These are phyloP conservation scores for Apantesis nais DNA, from an alignment of 2,888 invertebrate genomes.

Conservation along the genomic window DNA sequence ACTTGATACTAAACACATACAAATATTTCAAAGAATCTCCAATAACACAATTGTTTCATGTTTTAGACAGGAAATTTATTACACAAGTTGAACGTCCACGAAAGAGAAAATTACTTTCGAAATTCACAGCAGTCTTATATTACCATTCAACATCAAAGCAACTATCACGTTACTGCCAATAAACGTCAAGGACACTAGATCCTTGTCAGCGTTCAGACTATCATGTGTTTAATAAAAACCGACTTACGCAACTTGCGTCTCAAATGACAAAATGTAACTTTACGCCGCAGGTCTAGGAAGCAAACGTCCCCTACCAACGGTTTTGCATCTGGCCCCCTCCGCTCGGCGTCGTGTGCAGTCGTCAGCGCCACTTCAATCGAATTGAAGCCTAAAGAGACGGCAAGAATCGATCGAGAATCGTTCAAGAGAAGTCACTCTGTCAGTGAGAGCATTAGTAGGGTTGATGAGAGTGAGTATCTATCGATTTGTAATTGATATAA, in stretches of 20 bases:
- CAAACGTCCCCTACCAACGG: constrained; percentile 75
- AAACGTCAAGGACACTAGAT: background rate
- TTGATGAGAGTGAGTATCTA: constrained; percentile 73
- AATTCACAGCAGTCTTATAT: background rate
- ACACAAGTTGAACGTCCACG: background rate
- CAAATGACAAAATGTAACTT: constrained; percentile 13
- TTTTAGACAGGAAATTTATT: background rate
- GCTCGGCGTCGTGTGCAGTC: constrained; percentile 78
- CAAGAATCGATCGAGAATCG: constrained; percentile 67
- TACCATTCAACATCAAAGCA: background rate
- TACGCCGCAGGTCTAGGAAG: constrained; percentile 72
- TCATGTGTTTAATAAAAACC: background rate
- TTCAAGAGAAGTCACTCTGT: constrained; percentile 81
- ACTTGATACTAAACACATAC: background rate
- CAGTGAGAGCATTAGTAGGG: constrained; percentile 78
- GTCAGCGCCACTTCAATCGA: constrained; percentile 70
- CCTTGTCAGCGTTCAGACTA: constrained; percentile 2
- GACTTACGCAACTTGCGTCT: constrained; percentile 5
- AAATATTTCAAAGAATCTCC: background rate
- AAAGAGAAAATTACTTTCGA: background rate
- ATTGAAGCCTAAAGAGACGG: constrained; percentile 58
- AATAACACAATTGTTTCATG: background rate
- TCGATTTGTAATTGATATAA: constrained; percentile 4
- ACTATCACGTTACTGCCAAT: background rate
- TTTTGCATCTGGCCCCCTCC: constrained; percentile 73